Percentiles rank a stretch among this genome's conserved stretches.
phyloP scores from a whole-genome alignment of 2,113 vertebrate species.

The Phrynosoma blainvillii region DNA sequence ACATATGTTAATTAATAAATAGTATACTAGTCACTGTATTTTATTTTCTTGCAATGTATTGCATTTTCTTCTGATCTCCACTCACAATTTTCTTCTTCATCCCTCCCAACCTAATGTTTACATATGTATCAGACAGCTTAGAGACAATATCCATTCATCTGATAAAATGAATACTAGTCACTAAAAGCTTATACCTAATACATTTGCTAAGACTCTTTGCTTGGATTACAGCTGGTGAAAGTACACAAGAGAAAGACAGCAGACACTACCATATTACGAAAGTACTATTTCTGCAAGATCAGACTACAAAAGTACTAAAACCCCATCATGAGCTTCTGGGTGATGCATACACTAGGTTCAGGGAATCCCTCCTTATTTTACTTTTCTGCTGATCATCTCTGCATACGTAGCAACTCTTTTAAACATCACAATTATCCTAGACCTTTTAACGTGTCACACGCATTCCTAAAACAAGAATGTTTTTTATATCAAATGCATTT shows the following conservation, averaged over 20 bases:
- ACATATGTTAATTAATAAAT: too few species aligned
- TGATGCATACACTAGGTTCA: not conserved
- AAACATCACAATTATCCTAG: not conserved
- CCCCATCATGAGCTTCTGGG: too few species aligned
- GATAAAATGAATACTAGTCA: not conserved
- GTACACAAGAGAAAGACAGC: not conserved
- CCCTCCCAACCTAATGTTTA: too few species aligned
- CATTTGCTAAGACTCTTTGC: not conserved
- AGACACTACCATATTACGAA: not conserved
- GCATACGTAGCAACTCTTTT: not conserved
- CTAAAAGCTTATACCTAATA: not conserved
- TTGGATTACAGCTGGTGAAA: not conserved
- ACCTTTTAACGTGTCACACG: not conserved
- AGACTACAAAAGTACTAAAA: not conserved
- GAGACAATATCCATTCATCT: not conserved
- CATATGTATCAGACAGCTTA: too few species aligned
- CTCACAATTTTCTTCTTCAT: too few species aligned
- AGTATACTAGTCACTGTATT: too few species aligned
- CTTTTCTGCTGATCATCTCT: not conserved
- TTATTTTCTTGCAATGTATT: too few species aligned
- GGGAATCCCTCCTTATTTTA: not conserved
- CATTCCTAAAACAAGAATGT: not conserved
- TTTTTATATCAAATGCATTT: constrained; percentile 1
- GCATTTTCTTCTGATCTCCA: too few species aligned
- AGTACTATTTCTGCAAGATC: not conserved